phyloP scores from a whole-genome alignment of 2,113 vertebrate species.

The Notiomystis cincta region DNA sequence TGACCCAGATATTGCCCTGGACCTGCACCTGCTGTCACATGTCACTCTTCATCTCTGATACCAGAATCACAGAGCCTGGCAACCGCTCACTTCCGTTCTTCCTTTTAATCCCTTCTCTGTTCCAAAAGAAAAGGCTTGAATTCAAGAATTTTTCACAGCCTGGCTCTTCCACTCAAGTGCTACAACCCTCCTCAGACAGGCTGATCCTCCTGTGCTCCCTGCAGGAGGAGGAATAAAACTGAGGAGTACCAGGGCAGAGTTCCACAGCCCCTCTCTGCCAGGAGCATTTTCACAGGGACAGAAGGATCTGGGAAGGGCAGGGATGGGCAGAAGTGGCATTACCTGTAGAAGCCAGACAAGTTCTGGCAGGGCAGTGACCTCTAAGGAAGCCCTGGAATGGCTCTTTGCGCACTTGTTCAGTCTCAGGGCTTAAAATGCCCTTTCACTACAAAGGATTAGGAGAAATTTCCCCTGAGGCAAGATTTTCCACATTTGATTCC shows the following conservation, averaged over 20 bases:
- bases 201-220: rapidly evolving
- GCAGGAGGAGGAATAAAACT: not conserved
- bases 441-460: not conserved
- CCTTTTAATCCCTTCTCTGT: not conserved
- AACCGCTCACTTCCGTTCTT: not conserved
- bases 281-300: rapidly evolving
- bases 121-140: not conserved
- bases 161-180: not conserved
- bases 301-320: rapidly evolving
- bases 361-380: not conserved
- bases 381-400: not conserved
- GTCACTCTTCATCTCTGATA: not conserved
- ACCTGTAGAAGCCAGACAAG: rapidly evolving
- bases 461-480: not conserved
- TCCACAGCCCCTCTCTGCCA: not conserved
- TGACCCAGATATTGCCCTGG: not conserved
- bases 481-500: not conserved
- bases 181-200: not conserved
- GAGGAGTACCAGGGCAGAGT: not conserved
- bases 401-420: not conserved
- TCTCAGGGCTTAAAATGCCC: not conserved
- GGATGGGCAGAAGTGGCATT: not conserved
- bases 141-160: not conserved
- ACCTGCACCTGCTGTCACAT: not conserved
- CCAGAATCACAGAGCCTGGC: too few relatives aligned